Evolutionary conservation across 1,140 invertebrate species (phyloP), one percentile per base, ranked within the genome.

Genomic region (Drosophila hydei): DNA sequence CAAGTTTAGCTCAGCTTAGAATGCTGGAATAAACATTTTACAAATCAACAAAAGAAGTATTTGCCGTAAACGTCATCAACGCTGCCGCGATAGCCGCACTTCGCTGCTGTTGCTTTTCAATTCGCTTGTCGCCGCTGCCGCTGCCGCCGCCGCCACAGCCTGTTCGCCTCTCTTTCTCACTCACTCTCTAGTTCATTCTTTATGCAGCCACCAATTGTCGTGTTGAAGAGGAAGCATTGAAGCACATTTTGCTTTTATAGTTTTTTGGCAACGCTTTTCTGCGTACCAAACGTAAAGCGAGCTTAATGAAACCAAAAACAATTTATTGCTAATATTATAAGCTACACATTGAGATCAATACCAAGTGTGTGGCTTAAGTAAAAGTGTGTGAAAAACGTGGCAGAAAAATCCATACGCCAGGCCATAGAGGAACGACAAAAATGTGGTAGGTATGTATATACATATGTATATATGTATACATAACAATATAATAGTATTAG

Each of bases 321-420:
- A 73, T 68, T 50, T 55, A 72, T 65, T 88, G 78, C 45, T 60
- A 72, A 83, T 55, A 47, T 58, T 65, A 23, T 47, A 33, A 78
- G 52, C 83, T 71, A 40, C 30, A 68, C 72, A 73, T 87, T 78
- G 52, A 50, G 58, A 72, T 65, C 52, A 61, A 78, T 76, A 76
- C 25, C 67, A 48, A 27, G 43, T 36, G 43, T 54, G 43, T 81
- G 67, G 19, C 30, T 64, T 54, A 70, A 64, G 6, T 64, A 74
- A 42, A 83, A 87, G 56, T 69, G 38, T 68, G 68, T 76, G 68
- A 89, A 87, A 87, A 87, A 87, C 81, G 81, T 87, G 84, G 75
- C 83, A 73, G 81, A 88, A 87, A 88, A 87, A 88, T 87, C 80
- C 63, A 84, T 85, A 83, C 51, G 40, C 42, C 38, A 42, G 42